Percentiles rank a stretch among this genome's conserved stretches.
phyloP scores from a whole-genome alignment of 2,113 vertebrate genomes.

The Pyxicephalus adspersus region DNA sequence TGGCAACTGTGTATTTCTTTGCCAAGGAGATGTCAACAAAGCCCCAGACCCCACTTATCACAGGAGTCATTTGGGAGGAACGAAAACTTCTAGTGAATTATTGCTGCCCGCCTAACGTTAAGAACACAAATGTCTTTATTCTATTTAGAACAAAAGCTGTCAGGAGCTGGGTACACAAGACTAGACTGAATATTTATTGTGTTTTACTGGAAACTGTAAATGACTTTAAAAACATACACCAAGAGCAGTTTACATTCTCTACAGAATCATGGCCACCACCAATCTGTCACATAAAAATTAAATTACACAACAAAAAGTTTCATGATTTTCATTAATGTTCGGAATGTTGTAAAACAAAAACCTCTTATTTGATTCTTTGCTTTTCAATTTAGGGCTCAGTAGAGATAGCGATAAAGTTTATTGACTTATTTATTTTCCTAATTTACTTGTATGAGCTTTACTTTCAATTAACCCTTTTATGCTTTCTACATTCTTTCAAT shows the following conservation, averaged over 20 bases:
- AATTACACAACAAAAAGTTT: neutral
- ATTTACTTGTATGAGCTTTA: conserved; percentile 2
- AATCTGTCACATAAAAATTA: neutral
- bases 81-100: conserved; percentile 7
- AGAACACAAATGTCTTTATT: conserved; percentile 18
- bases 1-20: neutral
- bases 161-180: conserved; percentile 8
- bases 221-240: neutral
- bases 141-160: conserved; percentile 17
- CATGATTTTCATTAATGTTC: neutral
- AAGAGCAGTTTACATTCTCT: neutral
- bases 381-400: neutral
- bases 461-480: neutral
- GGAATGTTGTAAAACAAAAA: neutral
- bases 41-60: neutral
- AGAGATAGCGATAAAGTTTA: neutral
- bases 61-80: conserved; percentile 22
- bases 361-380: neutral
- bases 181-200: conserved; percentile 7
- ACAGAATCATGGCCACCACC: neutral
- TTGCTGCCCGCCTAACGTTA: conserved; percentile 17
- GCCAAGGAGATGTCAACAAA: conserved; percentile 3
- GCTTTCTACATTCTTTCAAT: neutral
- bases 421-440: neutral
- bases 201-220: conserved; percentile 3